Evolutionary conservation across 1,140 invertebrate species (phyloP), one percentile per base, ranked within the genome.

Genomic region (Neotoxoptera formosana): DNA sequence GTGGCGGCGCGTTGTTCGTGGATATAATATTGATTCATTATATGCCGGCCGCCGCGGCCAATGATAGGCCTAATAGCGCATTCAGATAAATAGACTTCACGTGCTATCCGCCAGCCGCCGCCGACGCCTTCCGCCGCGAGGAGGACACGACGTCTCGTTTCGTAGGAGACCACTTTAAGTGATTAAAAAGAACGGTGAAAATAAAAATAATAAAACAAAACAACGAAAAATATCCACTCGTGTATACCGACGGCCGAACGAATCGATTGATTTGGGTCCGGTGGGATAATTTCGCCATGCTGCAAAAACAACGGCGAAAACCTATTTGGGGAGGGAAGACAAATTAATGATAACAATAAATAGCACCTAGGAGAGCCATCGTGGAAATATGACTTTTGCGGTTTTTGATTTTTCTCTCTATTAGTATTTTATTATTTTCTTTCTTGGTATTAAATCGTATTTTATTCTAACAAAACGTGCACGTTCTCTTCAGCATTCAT

Each of bases 21-120:
- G n/a, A 81, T 92, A 76, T 76, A 76, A 76, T 76, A 92, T 92
- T 92, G 91, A 92, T 92, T 92, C 76, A 92, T 92, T 92, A 76
- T n/a, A 76, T 76, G 83, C n/a, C 67, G 91, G 25, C 90, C 60
- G 7, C 60, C 60, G 30, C 3, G 51, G 9, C 20, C 91, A 92
- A 83, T 83, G 47, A 91, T 92, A 21, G 67, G n/a, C n/a, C 76
- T 84, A 51, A 83, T 83, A 48, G 41, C 47, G 51, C 47, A 34
- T 51, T 92, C 60, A n/a, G 90, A 81, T 81, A 91, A 91, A 81
- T 91, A 47, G 60, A 90, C 34, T 90, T 45, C 14, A 30, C 60
- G n/a, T 76, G n/a, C 14, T 76, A 91, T 56, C 56, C 56, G 11
- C n/a, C 60, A 76, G 30, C 60, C n/a, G 30, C 60, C n/a, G 60